A percentile compares a stretch with the other conserved stretches of the same genome.
Evolutionary conservation across 92 coral and sea anemone genomes (phyloP).

Genomic region (Epizoanthus ramosus): DNA sequence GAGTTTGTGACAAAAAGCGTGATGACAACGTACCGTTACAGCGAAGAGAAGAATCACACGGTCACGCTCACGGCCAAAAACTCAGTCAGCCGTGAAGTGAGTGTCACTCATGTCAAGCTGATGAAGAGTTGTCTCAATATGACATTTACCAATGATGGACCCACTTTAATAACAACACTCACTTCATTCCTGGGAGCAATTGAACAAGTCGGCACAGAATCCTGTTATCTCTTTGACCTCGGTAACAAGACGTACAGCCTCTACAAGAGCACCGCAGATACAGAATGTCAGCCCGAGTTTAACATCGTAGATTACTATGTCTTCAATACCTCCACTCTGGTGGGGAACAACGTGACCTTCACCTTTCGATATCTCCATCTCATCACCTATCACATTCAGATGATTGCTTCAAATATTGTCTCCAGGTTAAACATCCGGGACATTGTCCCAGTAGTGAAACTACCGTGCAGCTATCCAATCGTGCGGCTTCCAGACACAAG

Average conservation of each 20-base stretch:
- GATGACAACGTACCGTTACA: constrained; percentile 32
- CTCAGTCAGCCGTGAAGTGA: constrained; percentile 68
- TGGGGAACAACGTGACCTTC: constrained; percentile 34
- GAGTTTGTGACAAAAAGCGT: constrained; percentile 48
- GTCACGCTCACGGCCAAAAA: constrained; percentile 65
- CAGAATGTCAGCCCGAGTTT: constrained; percentile 58
- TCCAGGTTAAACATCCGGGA: constrained; percentile 41
- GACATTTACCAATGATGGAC: constrained; percentile 63
- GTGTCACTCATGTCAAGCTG: constrained; percentile 44
- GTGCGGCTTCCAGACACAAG: constrained; percentile 56
- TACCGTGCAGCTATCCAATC: constrained; percentile 63
- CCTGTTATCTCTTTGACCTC: constrained; percentile 78
- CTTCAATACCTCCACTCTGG: constrained; percentile 31
- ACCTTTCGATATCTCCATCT: constrained; percentile 51
- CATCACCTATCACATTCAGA: constrained; percentile 41
- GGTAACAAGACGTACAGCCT: constrained; percentile 67
- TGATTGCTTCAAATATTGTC: constrained; percentile 60
- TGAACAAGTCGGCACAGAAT: constrained; percentile 70
- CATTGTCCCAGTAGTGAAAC: constrained; percentile 52
- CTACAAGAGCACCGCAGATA: constrained; percentile 56
- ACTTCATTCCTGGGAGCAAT: constrained; percentile 57
- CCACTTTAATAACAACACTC: constrained; percentile 38
- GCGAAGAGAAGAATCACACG: constrained; percentile 7
- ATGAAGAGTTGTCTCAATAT: constrained; percentile 70
- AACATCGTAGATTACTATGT: constrained; percentile 20